phyloP scores from a whole-genome alignment of 1,140 invertebrate species.

The Dinoponera quadriceps region DNA sequence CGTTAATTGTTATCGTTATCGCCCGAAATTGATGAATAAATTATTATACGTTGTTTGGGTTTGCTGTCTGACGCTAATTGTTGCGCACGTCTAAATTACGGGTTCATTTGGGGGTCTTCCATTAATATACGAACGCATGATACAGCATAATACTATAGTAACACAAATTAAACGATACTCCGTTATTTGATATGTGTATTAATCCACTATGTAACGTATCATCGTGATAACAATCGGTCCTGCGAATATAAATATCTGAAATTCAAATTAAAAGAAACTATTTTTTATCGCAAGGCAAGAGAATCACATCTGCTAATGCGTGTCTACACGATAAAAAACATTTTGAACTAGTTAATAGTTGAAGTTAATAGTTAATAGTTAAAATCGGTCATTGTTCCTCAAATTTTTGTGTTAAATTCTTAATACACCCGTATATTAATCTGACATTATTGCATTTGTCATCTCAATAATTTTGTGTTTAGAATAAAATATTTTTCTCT shows the following conservation, averaged over 20 bases:
- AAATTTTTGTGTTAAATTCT: no score
- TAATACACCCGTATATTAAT: no score
- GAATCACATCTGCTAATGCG: not conserved
- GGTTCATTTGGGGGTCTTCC: constrained; percentile 17
- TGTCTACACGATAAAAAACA: no score
- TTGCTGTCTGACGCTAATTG: constrained; percentile 12
- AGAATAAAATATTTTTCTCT: no score
- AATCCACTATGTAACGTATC: not conserved
- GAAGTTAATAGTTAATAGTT: no score
- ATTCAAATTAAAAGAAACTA: not conserved
- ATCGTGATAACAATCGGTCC: not conserved
- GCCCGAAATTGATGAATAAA: not conserved
- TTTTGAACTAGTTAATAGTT: no score
- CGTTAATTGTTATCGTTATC: constrained; percentile 4
- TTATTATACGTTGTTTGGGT: constrained; percentile 9
- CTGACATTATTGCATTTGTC: no score
- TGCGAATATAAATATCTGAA: constrained; percentile 18
- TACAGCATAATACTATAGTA: constrained; percentile 12
- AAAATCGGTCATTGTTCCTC: no score
- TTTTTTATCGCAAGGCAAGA: not conserved
- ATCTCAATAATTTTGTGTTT: no score
- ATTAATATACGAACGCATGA: constrained; percentile 5
- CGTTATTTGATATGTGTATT: constrained; percentile 10
- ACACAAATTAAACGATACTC: constrained; percentile 17
- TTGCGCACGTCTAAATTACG: constrained; percentile 26